These are phyloP conservation scores for Propsilocerus akamusi DNA, from an alignment of 1,140 invertebrate species.

Conservation along the genomic window DNA sequence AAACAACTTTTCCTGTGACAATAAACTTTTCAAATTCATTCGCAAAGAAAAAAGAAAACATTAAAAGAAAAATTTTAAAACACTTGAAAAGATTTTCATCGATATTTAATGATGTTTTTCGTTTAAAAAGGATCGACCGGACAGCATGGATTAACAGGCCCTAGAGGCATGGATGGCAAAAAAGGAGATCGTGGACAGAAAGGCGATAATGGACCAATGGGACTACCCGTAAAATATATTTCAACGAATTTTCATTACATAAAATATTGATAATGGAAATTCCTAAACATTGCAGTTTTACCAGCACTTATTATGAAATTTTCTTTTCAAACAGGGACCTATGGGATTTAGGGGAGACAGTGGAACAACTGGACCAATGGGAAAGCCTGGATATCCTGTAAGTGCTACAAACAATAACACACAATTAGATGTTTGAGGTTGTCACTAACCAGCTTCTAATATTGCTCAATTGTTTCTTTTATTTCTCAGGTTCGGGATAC, in stretches of 20 bases:
- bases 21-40: neutral
- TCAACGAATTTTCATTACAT: neutral
- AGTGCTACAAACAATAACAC: constrained; percentile 26
- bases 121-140: constrained; percentile 55
- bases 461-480: neutral
- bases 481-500: constrained; percentile 2
- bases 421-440: neutral
- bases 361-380: constrained; percentile 49
- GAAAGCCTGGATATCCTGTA: constrained; percentile 61
- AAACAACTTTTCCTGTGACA: neutral
- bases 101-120: constrained; percentile 23
- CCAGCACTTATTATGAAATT: too few species aligned
- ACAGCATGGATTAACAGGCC: constrained; percentile 57
- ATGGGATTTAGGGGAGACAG: constrained; percentile 26
- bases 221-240: constrained; percentile 53
- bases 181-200: constrained; percentile 80
- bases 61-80: constrained; percentile 6
- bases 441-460: neutral
- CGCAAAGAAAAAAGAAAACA: neutral
- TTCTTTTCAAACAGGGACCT: too few species aligned
- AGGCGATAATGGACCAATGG: constrained; percentile 86
- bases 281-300: too few species aligned
- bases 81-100: too few species aligned
- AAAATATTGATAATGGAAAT: neutral
- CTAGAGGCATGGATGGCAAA: constrained; percentile 55